Conservation (phyloP, 1,140 invertebrate genomes). For the Dendroctonus valens region DNA sequence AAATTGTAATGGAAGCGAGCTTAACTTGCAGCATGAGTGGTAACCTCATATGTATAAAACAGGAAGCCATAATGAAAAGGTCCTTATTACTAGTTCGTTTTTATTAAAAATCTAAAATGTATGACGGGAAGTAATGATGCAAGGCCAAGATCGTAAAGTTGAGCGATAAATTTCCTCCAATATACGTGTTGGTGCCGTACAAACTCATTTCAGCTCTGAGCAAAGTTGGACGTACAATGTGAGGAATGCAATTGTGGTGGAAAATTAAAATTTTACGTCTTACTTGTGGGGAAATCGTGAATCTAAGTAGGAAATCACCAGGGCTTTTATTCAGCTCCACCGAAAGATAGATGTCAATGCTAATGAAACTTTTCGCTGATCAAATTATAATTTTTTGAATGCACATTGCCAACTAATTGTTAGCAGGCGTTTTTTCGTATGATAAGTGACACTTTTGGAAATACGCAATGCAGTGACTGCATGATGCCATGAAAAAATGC, state of each 20-base stretch:
- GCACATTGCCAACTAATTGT: no score
- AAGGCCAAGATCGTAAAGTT: background rate
- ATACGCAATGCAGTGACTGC: no score
- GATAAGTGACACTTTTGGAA: no score
- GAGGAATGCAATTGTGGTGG: slow-evolving; percentile 10
- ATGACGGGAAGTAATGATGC: no score
- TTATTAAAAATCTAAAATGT: no score
- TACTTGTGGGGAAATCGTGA: slow-evolving; percentile 6
- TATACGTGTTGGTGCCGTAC: slow-evolving; percentile 7
- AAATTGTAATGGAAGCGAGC: no score
- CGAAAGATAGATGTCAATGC: background rate
- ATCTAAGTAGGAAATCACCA: slow-evolving; percentile 4
- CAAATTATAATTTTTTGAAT: no score
- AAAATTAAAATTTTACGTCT: slow-evolving; percentile 18
- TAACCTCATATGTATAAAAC: no score
- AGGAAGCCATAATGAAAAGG: no score
- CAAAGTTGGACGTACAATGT: slow-evolving; percentile 8
- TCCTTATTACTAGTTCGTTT: no score
- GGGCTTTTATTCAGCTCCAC: background rate
- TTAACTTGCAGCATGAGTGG: no score
- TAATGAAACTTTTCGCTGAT: background rate
- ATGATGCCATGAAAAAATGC: background rate
- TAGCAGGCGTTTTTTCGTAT: no score
- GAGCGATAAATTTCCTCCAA: slow-evolving; percentile 6
- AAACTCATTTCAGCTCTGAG: background rate